These are phyloP conservation scores for Camponotus fellah DNA, from an alignment of 2,888 invertebrate species.

Conservation along the genomic window DNA sequence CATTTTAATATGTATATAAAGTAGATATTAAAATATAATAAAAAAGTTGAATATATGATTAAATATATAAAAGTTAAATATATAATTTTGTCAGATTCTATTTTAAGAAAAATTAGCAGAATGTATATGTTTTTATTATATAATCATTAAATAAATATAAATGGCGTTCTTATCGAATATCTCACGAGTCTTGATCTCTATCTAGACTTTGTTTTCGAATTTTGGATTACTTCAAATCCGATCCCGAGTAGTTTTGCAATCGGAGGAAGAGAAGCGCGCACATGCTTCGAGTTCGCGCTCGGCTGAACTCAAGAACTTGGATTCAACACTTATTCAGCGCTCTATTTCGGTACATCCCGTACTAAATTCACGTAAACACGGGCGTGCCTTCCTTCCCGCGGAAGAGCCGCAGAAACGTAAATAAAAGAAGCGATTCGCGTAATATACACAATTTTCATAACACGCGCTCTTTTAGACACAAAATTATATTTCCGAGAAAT, in stretches of 20 bases:
- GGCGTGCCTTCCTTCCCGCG: background rate
- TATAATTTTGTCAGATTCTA: background rate
- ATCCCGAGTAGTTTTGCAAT: slow-evolving; percentile 38
- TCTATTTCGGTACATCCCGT: slow-evolving; percentile 5
- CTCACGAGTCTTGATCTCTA: background rate
- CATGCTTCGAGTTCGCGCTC: slow-evolving; percentile 33
- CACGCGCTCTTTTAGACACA: background rate
- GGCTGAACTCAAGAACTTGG: slow-evolving; percentile 36
- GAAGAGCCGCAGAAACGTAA: slow-evolving; percentile 15
- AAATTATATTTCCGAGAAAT: slow-evolving; percentile 24
- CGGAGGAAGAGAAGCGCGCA: background rate
- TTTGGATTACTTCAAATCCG: background rate
- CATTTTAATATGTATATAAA: background rate
- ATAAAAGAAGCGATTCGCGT: slow-evolving; percentile 36
- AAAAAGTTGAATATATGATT: background rate
- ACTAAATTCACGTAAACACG: slow-evolving; percentile 21
- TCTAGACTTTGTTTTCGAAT: background rate
- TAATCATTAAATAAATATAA: background rate
- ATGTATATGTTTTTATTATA: background rate
- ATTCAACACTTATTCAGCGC: slow-evolving; percentile 41
- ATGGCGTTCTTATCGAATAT: background rate
- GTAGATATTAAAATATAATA: background rate
- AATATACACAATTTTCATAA: slow-evolving; percentile 24
- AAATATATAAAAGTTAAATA: too few species aligned
- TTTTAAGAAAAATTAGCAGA: background rate